phyloP scores from a whole-genome alignment of 2,797 vertebrate genomes.

The Mormyrus hasselquistii region DNA sequence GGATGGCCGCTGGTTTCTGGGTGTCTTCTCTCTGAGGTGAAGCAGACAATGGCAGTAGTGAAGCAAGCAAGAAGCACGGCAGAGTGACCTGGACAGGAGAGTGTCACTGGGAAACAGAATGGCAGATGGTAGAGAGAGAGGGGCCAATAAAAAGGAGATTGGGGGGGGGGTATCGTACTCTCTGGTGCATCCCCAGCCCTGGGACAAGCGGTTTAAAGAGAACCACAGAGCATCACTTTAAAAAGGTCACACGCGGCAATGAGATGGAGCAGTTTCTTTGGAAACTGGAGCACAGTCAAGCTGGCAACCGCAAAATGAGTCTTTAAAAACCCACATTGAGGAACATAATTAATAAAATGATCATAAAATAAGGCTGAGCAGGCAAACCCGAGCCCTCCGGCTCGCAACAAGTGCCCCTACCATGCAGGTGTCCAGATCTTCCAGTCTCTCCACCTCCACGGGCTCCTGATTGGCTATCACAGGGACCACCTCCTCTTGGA shows the following conservation, averaged over 20 bases:
- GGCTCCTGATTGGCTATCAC: constrained; percentile 53
- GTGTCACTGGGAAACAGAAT: not conserved
- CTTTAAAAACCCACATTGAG: not conserved
- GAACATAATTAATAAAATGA: not conserved
- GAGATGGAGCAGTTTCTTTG: not conserved
- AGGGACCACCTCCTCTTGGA: constrained; percentile 66
- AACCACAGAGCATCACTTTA: not conserved
- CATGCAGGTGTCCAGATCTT: constrained; percentile 75
- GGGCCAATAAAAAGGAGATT: not conserved
- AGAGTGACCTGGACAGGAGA: not conserved
- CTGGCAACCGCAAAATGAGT: not conserved
- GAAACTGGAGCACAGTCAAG: not conserved
- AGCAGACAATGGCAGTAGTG: not conserved
- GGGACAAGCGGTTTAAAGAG: not conserved
- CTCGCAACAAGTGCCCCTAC: constrained; percentile 48
- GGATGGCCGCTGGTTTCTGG: not conserved
- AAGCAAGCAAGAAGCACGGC: not conserved
- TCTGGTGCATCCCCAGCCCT: not conserved
- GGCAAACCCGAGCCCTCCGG: not conserved
- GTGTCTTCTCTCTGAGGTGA: not conserved
- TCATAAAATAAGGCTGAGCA: not conserved
- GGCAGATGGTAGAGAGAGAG: not conserved
- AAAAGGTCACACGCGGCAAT: not conserved
- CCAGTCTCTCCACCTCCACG: constrained; percentile 64
- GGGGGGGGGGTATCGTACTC: not conserved